Base-by-base conservation (phyloP, 2,888 invertebrate species). In the Steinernema carpocapsae region DNA sequence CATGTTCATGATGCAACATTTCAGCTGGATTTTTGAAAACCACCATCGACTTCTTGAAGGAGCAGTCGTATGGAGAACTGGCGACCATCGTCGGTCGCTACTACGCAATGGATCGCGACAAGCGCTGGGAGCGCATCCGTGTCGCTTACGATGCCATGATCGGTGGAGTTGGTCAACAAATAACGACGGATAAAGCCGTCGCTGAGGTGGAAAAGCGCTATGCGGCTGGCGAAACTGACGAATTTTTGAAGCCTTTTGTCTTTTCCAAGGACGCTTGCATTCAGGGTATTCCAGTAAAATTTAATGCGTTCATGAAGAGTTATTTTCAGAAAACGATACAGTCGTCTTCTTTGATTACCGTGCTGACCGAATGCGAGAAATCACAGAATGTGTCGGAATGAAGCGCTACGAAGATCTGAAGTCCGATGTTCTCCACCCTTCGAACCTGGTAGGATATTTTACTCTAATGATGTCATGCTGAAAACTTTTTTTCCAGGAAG, bases 21-120 rank as follows among this genome's bases (percentile, higher is more conserved):
- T 71, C 73, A 82, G 85, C 80, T 43, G 83, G 83, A 19, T 88
- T 85, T 79, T 77, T 87, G 26, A 76, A 88, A 72, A 84, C 86
- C 75, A 76, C 86, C 26, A 72, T 87, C 64, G 85, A 88, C 48
- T 87, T 84, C 75, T 74, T 87, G 48, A 76, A 78, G 14, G 76
- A 80, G 43, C 77, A 82, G 71, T 37, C 74, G 10, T 88, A 87
- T 74, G 88, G 88, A 51, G 82, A 87, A 71, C 70, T 89, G 51
- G 86, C 87, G n/a, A 88, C 88, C 0, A 83, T 89, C 64, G 88
- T 86, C 26, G 86, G 86, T 14, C 79, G 84, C 6, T 89, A 89
- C 80, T 89, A 89, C 80, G 89, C 89, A 29, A 89, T 89, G 89
- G 89, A 89, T 80, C 84, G 89, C 14, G 86, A 86, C 76, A 86